Evolutionary conservation across 2,797 vertebrate genomes (phyloP).

Genomic region (Protosalanx chinensis): DNA sequence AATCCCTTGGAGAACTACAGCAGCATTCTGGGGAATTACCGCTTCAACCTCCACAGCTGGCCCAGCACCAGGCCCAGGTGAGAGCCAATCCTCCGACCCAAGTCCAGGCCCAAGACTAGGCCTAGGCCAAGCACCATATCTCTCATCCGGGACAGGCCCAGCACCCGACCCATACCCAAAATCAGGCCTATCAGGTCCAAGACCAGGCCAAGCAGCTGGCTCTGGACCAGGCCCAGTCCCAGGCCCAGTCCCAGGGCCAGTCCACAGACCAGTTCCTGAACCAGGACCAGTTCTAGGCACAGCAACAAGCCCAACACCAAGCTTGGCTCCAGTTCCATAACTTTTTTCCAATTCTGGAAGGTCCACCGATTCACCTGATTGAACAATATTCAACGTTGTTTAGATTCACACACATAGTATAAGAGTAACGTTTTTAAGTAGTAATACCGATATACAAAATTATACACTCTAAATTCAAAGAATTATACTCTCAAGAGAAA

Average conservation of each 20-base stretch:
- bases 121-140: no score
- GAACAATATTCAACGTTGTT: not conserved
- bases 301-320: no score
- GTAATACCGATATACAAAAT: not conserved
- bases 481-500: not conserved
- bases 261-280: not conserved
- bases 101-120: not conserved
- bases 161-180: no score
- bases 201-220: no score
- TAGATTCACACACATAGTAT: no score
- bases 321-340: not conserved
- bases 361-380: not conserved
- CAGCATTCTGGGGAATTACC: not conserved
- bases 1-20: slow-evolving; percentile 57
- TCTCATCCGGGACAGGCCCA: no score
- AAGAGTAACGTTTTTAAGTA: not conserved
- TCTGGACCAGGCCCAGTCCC: not conserved
- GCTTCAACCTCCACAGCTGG: not conserved
- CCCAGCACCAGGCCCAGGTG: not conserved
- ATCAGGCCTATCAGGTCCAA: no score
- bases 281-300: not conserved
- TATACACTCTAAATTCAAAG: not conserved
- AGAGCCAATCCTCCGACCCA: no score
- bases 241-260: not conserved
- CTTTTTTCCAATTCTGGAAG: not conserved